Evolutionary conservation across 2,888 invertebrate genomes (phyloP).

Genomic region (Nymphalis polychloros): DNA sequence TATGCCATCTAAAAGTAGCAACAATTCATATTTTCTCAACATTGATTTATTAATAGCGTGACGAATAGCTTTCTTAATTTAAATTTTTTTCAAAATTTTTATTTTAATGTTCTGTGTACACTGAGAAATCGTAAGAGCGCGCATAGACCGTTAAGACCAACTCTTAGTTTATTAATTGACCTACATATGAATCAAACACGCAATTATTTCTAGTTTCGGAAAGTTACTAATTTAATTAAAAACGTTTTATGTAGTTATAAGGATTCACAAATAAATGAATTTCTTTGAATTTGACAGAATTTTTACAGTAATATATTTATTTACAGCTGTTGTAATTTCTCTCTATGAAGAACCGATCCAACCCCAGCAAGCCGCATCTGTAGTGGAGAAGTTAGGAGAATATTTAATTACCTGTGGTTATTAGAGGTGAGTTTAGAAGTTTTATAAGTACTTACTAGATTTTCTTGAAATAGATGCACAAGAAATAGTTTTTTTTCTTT

Average conservation of each 20-base stretch:
- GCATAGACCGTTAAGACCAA: constrained; percentile 33
- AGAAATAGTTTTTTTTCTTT: constrained; percentile 40
- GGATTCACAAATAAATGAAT: neutral
- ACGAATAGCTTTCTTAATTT: constrained; percentile 10
- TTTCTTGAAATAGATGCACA: neutral
- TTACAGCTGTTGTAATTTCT: constrained; percentile 94
- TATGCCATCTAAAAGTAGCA: constrained; percentile 2
- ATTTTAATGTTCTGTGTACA: constrained; percentile 10
- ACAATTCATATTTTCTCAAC: constrained; percentile 1
- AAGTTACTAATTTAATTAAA: constrained; percentile 23
- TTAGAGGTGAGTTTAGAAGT: constrained; percentile 84
- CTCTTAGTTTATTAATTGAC: constrained; percentile 37
- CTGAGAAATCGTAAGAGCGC: constrained; percentile 25
- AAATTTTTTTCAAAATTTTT: constrained; percentile 15
- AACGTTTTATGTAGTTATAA: neutral
- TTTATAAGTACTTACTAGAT: neutral
- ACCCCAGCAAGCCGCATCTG: constrained; percentile 97
- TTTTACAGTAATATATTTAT: constrained; percentile 48
- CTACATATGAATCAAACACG: constrained; percentile 32
- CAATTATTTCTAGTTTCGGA: constrained; percentile 23
- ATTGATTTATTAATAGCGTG: constrained; percentile 7
- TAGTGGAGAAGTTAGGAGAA: constrained; percentile 98
- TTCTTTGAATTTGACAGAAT: neutral
- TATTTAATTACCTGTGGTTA: constrained; percentile 98
- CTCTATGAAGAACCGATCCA: constrained; percentile 98